phyloP scores from a whole-genome alignment of 1,140 invertebrate species.

The Scaptomyza pallida region DNA sequence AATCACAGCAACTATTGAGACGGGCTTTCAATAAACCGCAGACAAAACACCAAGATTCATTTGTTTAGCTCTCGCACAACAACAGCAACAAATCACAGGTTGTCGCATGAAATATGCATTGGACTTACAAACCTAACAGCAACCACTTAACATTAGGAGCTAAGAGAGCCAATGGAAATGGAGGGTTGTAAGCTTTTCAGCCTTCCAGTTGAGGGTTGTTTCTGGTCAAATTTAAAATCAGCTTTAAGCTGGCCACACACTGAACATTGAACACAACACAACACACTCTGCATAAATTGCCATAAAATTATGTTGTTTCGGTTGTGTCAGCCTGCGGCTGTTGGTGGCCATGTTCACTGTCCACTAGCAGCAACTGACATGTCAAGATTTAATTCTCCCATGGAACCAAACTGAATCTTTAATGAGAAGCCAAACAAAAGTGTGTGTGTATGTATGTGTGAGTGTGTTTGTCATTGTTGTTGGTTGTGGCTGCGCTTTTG shows the following conservation, averaged over 20 bases:
- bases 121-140: slow-evolving; percentile 37
- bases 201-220: neutral
- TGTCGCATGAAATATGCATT: slow-evolving; percentile 67
- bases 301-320: slow-evolving; percentile 71
- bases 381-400: slow-evolving; percentile 76
- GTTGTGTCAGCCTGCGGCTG: slow-evolving; percentile 27
- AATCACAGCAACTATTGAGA: slow-evolving; percentile 58
- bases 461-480: slow-evolving; percentile 23
- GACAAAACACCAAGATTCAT: slow-evolving; percentile 56
- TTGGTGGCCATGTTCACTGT: slow-evolving; percentile 14
- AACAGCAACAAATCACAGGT: slow-evolving; percentile 63
- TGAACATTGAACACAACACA: slow-evolving; percentile 2
- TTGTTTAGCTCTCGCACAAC: slow-evolving; percentile 31
- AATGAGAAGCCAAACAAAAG: slow-evolving; percentile 67
- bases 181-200: neutral
- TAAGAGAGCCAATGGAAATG: neutral
- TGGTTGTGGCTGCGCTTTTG: slow-evolving; percentile 52
- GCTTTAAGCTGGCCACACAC: slow-evolving; percentile 18
- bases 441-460: no score
- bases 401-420: slow-evolving; percentile 79
- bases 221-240: slow-evolving; percentile 33
- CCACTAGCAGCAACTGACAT: slow-evolving; percentile 37
- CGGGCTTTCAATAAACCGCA: slow-evolving; percentile 38
- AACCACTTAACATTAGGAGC: slow-evolving; percentile 42
- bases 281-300: slow-evolving; percentile 46